Conservation (phyloP, 2,888 invertebrate species). For the Rhagonycha lutea region DNA sequence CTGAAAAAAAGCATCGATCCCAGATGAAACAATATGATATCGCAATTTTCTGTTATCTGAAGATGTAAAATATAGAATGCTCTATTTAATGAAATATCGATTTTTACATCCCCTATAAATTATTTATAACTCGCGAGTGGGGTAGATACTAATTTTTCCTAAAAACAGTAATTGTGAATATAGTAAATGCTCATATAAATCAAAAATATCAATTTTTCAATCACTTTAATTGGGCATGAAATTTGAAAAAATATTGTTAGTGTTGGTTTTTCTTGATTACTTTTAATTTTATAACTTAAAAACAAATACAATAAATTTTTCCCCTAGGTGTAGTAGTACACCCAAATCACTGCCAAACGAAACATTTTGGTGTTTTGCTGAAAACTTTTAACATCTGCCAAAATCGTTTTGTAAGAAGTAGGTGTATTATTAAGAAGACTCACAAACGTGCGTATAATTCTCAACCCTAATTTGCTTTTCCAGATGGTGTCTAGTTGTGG, state of each 20-base stretch:
- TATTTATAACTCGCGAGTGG: neutral
- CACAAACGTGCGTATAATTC: neutral
- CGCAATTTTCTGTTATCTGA: neutral
- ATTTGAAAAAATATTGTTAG: neutral
- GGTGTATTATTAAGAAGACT: neutral
- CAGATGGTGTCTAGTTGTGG: slow-evolving; percentile 58
- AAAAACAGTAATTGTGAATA: neutral
- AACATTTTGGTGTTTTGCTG: neutral
- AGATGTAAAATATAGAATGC: neutral
- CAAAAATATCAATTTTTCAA: neutral
- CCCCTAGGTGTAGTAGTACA: too few relatives aligned
- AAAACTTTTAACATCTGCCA: neutral
- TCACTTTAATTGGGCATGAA: neutral
- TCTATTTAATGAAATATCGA: neutral
- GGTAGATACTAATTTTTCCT: neutral
- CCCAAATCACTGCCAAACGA: too few relatives aligned
- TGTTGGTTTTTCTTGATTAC: neutral
- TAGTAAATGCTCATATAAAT: neutral
- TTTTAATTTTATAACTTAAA: too few relatives aligned
- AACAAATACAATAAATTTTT: too few relatives aligned
- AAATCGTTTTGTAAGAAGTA: neutral
- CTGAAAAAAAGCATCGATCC: too few relatives aligned
- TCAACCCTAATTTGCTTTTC: slow-evolving; percentile 33
- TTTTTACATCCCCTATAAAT: neutral
- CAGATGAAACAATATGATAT: neutral